Percentiles rank a stretch among this genome's conserved stretches.
These are phyloP conservation scores for Piezodorus guildinii DNA, from an alignment of 1,140 invertebrate species.

Conservation along the genomic window DNA sequence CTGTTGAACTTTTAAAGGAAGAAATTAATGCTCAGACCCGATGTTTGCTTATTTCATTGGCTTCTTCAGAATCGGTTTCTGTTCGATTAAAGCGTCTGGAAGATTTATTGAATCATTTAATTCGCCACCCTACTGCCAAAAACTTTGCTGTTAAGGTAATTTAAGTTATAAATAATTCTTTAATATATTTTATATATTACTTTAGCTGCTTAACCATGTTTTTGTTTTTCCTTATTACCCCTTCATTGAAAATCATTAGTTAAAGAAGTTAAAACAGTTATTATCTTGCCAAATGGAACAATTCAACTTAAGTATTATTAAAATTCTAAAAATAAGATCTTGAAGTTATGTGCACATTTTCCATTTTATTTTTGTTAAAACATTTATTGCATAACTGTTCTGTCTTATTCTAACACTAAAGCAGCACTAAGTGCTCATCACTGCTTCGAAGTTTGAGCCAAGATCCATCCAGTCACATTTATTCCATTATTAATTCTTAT, in stretches of 20 bases:
- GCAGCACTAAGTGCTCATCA: no score
- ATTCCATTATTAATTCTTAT: no score
- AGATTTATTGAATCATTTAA: constrained; percentile 53
- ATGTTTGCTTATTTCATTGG: constrained; percentile 51
- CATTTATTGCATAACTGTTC: no score
- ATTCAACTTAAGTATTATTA: background rate
- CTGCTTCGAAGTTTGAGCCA: no score
- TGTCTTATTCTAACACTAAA: no score
- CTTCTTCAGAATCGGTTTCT: constrained; percentile 42
- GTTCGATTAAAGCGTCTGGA: constrained; percentile 47
- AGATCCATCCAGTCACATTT: no score
- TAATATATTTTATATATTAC: background rate
- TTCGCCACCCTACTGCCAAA: constrained; percentile 49
- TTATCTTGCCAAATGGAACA: background rate
- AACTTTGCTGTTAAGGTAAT: constrained; percentile 18
- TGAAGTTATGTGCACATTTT: no score
- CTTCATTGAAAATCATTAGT: background rate
- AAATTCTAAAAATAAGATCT: no score
- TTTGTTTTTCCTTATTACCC: no score
- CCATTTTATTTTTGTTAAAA: no score
- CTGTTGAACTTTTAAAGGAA: constrained; percentile 25
- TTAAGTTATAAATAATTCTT: background rate
- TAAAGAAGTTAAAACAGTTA: background rate
- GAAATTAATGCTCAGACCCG: constrained; percentile 48
- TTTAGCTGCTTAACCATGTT: background rate